Percentiles rank a stretch among this genome's conserved stretches.
Evolutionary conservation across 2,888 invertebrate genomes (phyloP).

Genomic region (Papilio gigon): DNA sequence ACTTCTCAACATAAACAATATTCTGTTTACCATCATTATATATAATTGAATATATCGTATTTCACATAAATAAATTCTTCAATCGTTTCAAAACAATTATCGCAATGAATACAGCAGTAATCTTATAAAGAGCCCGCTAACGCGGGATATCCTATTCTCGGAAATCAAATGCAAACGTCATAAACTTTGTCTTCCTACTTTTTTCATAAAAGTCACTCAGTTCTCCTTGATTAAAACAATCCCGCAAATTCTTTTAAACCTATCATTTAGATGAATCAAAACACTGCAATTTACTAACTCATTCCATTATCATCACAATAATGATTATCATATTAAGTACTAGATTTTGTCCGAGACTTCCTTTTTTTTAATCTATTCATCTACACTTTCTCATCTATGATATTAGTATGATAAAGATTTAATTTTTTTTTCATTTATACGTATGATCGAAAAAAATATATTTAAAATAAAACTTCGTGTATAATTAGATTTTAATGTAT

Average conservation of each 20-base stretch:
- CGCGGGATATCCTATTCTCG: background rate
- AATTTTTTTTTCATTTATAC: too few species aligned
- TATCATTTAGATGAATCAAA: too few species aligned
- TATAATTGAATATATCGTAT: background rate
- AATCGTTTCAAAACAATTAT: background rate
- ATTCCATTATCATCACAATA: too few species aligned
- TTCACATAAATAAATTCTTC: background rate
- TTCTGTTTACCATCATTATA: background rate
- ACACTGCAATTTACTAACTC: too few species aligned
- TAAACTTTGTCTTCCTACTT: conserved; percentile 7
- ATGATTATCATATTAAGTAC: too few species aligned
- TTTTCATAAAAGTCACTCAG: background rate
- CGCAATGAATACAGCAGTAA: background rate
- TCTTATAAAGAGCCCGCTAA: background rate
- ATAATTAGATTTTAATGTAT: too few species aligned
- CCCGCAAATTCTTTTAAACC: background rate
- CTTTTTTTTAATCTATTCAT: too few species aligned
- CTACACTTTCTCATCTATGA: too few species aligned
- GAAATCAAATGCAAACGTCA: conserved; percentile 3
- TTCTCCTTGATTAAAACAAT: background rate
- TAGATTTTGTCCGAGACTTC: too few species aligned
- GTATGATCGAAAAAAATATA: too few species aligned
- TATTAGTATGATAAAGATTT: too few species aligned
- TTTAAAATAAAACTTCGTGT: too few species aligned
- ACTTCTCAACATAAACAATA: background rate